phyloP scores from a whole-genome alignment of 2,797 vertebrate genomes.

The Steatocranus sp. region DNA sequence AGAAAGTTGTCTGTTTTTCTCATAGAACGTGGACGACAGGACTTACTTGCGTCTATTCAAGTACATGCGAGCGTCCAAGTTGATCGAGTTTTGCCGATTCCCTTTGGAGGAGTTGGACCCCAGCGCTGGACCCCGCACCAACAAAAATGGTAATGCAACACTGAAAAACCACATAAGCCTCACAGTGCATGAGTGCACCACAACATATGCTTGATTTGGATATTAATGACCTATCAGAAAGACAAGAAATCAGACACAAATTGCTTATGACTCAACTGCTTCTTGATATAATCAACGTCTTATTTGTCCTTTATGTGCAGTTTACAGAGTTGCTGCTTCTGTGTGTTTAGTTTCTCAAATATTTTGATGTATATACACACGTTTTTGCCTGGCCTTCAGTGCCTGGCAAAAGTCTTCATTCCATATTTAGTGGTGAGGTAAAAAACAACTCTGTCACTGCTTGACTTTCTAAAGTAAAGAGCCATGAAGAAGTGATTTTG shows the following conservation, averaged over 20 bases:
- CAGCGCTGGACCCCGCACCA: slow-evolving; percentile 78
- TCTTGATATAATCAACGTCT: not conserved
- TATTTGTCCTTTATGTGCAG: not conserved
- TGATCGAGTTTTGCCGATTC: slow-evolving; percentile 74
- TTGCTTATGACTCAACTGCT: not conserved
- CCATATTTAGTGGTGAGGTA: not conserved
- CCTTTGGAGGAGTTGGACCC: slow-evolving; percentile 86
- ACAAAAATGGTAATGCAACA: slow-evolving; percentile 81
- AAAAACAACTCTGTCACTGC: not conserved
- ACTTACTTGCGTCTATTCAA: slow-evolving; percentile 84
- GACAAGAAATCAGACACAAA: not conserved
- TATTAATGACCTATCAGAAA: not conserved
- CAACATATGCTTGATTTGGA: not conserved
- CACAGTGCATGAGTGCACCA: not conserved
- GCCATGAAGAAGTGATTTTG: not conserved
- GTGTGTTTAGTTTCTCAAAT: not conserved
- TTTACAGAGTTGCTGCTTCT: not conserved
- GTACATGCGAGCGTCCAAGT: slow-evolving; percentile 84
- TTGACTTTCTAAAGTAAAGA: not conserved
- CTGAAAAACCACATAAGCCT: not conserved
- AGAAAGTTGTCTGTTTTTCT: not conserved
- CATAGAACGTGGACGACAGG: slow-evolving; percentile 79
- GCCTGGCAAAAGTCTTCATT: not conserved
- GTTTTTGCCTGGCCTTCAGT: not conserved
- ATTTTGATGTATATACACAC: not conserved